Percentiles rank a stretch among this genome's conserved stretches.
phyloP scores from a whole-genome alignment of 2,113 vertebrate species.

The Cisticola juncidis region DNA sequence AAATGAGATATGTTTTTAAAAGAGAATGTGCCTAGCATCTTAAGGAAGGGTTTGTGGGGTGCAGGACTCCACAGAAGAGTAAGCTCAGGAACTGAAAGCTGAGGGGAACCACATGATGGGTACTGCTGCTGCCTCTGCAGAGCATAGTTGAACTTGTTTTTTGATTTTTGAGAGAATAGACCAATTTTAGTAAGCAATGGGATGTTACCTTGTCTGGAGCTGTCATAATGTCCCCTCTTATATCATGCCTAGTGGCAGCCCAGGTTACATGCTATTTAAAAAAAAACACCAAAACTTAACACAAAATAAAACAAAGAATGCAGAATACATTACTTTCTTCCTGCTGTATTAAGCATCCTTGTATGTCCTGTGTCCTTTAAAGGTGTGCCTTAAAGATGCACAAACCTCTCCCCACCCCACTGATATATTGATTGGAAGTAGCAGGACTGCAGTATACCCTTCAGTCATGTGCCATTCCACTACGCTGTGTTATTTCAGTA shows the following conservation, averaged over 20 bases:
- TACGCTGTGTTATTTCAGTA: neutral
- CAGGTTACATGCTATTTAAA: neutral
- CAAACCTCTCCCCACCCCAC: neutral
- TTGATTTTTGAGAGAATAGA: neutral
- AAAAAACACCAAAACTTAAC: neutral
- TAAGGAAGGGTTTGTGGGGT: neutral
- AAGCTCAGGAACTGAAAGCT: neutral
- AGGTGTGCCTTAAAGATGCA: neutral
- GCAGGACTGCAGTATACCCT: neutral
- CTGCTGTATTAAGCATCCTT: neutral
- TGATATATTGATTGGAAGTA: neutral
- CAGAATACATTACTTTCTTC: neutral
- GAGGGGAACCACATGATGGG: neutral
- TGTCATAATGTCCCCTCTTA: neutral
- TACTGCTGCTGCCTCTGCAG: neutral
- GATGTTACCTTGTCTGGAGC: accelerated
- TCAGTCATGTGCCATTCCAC: neutral
- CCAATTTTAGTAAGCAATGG: neutral
- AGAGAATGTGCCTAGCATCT: neutral
- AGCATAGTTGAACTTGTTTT: neutral
- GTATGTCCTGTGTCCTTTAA: neutral
- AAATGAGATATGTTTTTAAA: neutral
- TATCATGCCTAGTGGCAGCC: neutral
- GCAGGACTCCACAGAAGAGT: neutral
- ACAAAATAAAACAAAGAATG: neutral